phyloP scores from a whole-genome alignment of 2,797 vertebrate genomes.

The Sphenodon punctatus region DNA sequence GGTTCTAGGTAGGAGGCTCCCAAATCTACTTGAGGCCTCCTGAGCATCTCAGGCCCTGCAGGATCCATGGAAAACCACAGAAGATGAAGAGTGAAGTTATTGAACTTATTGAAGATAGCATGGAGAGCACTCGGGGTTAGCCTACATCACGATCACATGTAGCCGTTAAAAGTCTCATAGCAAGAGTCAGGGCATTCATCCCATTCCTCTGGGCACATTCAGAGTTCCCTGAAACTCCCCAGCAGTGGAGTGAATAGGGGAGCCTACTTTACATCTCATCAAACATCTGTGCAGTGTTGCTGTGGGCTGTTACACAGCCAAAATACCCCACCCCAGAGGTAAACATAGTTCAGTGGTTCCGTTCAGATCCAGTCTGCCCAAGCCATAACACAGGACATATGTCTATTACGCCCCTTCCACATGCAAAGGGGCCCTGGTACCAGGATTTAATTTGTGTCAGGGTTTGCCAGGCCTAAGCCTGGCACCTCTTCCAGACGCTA shows the following conservation, averaged over 20 bases:
- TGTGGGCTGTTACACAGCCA: not conserved
- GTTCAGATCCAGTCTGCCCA: constrained; percentile 18
- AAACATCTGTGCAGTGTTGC: not conserved
- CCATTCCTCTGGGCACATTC: not conserved
- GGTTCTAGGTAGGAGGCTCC: not conserved
- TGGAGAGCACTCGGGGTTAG: too few species aligned
- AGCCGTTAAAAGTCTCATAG: not conserved
- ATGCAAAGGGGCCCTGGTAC: constrained; percentile 3
- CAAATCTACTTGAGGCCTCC: not conserved
- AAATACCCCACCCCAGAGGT: not conserved
- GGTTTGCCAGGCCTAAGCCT: too few species aligned
- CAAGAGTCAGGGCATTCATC: not conserved
- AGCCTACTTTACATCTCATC: not conserved
- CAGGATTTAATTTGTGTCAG: too few species aligned
- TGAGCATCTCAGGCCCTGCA: not conserved
- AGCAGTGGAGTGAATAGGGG: rapidly evolving
- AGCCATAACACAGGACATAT: constrained; percentile 6
- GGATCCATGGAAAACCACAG: not conserved
- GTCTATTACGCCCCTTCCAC: not conserved
- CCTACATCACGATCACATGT: not conserved
- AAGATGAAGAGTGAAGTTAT: not conserved
- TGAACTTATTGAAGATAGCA: too few species aligned
- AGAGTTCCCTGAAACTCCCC: not conserved
- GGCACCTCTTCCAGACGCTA: too few species aligned
- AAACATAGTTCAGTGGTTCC: not conserved